Percentiles rank a stretch among this genome's conserved stretches.
Conservation (phyloP, 2,113 vertebrate species). For the Ibidorhyncha struthersii region DNA sequence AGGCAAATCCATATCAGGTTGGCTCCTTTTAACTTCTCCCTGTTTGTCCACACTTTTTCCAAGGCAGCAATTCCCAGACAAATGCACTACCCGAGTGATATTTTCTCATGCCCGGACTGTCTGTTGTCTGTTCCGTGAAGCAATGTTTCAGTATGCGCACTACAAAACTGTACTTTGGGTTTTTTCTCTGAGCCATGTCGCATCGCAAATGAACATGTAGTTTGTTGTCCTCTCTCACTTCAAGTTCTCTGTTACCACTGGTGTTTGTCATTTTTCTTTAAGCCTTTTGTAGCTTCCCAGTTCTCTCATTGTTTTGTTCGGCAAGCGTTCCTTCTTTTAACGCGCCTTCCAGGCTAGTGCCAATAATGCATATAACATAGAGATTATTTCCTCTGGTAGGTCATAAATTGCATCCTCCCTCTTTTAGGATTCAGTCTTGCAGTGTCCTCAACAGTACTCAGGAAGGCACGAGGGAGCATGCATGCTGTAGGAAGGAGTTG, state of each 20-base stretch:
- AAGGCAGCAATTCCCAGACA: background rate
- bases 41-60: background rate
- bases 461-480: background rate
- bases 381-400: background rate
- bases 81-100: accelerated
- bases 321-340: background rate
- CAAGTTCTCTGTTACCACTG: background rate
- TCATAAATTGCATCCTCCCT: background rate
- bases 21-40: background rate
- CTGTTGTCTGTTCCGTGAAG: background rate
- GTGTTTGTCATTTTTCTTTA: background rate
- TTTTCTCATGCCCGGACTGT: accelerated
- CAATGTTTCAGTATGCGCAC: background rate
- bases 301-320: background rate
- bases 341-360: background rate
- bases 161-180: background rate
- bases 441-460: background rate
- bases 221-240: background rate
- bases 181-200: background rate
- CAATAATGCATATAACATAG: background rate
- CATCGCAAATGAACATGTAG: accelerated
- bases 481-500: background rate
- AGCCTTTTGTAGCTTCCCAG: background rate
- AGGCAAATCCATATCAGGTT: background rate
- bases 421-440: background rate